Evolutionary conservation across 1,140 invertebrate species (phyloP).

Genomic region (Drosophila santomea): DNA sequence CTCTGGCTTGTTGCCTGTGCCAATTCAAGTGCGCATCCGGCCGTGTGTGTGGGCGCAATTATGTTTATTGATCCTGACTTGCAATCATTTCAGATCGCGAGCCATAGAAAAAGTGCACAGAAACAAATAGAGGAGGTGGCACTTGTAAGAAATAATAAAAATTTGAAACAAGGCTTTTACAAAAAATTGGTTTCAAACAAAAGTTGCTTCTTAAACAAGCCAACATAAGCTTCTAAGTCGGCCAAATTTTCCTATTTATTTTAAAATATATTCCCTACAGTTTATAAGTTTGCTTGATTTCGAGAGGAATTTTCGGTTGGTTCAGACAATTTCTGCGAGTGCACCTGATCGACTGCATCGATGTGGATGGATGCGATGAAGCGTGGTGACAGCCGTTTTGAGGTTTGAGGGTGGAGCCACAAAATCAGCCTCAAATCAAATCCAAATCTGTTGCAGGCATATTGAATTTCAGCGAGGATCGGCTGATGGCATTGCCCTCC

Average conservation of each 20-base stretch:
- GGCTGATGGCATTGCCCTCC: conserved; percentile 49
- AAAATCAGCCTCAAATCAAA: conserved; percentile 51
- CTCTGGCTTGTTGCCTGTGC: conserved; percentile 46
- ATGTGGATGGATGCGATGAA: conserved; percentile 52
- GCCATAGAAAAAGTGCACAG: conserved; percentile 34
- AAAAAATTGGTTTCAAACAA: no score
- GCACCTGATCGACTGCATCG: conserved; percentile 9
- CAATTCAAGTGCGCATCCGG: conserved; percentile 80
- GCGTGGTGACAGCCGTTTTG: conserved; percentile 75
- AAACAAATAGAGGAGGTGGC: conserved; percentile 11
- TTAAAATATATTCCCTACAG: background rate
- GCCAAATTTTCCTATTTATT: no score
- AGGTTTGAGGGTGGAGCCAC: conserved; percentile 77
- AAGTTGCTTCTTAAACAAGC: no score
- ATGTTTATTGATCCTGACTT: conserved; percentile 69
- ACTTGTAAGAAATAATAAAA: background rate
- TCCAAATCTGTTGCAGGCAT: conserved; percentile 44
- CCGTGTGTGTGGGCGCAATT: conserved; percentile 75
- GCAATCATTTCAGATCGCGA: conserved; percentile 51
- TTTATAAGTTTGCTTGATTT: background rate
- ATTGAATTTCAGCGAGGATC: conserved; percentile 68
- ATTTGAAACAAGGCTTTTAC: background rate
- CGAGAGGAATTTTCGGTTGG: no score
- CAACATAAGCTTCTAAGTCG: no score
- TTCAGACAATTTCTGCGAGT: background rate